These are phyloP conservation scores for Empidonax traillii DNA, from an alignment of 2,113 vertebrate genomes.

Conservation along the genomic window DNA sequence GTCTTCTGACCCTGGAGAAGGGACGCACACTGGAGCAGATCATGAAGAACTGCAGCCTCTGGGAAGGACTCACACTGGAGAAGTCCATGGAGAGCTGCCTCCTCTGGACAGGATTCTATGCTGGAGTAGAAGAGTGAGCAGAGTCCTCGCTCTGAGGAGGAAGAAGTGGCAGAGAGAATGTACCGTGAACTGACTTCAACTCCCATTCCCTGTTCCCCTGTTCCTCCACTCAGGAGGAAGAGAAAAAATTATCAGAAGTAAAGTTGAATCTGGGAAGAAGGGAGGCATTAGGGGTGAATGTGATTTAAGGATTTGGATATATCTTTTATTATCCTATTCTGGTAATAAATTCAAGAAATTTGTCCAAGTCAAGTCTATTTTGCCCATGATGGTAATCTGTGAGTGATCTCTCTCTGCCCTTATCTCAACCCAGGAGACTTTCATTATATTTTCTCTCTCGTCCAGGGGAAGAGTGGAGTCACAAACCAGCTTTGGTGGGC, in stretches of 20 bases:
- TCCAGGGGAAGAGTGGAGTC: not conserved
- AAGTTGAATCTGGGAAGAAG: not conserved
- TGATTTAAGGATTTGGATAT: not conserved
- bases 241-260: not conserved
- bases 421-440: not conserved
- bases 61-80: not conserved
- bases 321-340: not conserved
- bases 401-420: not conserved
- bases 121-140: not conserved
- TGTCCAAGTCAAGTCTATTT: not conserved
- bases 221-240: fast-evolving
- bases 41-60: not conserved
- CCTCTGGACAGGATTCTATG: fast-evolving
- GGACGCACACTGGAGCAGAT: not conserved
- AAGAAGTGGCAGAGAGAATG: not conserved
- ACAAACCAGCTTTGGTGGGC: not conserved
- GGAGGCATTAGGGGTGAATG: not conserved
- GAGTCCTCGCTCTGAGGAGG: not conserved
- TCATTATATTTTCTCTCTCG: not conserved
- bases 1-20: not conserved
- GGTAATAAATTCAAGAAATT: not conserved
- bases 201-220: fast-evolving
- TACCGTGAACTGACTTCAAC: not conserved
- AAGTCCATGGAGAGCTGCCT: not conserved
- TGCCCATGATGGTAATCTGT: fast-evolving